Conservation (phyloP, 1,140 invertebrate genomes). For the Drosophila serrata region DNA sequence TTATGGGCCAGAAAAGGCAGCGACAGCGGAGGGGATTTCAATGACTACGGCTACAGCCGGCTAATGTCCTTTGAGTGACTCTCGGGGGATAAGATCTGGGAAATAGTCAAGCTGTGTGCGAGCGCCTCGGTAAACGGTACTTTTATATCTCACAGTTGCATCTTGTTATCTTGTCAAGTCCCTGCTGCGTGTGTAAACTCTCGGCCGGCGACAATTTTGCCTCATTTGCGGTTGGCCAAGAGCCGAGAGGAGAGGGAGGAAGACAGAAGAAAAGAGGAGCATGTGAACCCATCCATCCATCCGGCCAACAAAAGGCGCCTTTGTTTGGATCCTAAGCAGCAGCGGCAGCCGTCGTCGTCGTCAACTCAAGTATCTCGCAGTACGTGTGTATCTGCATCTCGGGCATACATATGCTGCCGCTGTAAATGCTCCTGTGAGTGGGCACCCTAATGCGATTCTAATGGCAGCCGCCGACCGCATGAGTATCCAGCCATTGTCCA, state of each 20-base stretch:
- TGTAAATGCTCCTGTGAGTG: conserved; percentile 65
- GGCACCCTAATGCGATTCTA: conserved; percentile 70
- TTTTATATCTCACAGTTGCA: conserved; percentile 63
- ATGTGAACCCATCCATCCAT: conserved; percentile 48
- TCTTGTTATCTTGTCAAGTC: conserved; percentile 62
- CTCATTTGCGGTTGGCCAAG: conserved; percentile 62
- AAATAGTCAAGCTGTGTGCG: conserved; percentile 59
- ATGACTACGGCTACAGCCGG: conserved; percentile 45
- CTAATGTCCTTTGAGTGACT: conserved; percentile 53
- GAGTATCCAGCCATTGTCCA: conserved; percentile 60
- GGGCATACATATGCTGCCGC: conserved; percentile 19
- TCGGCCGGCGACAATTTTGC: conserved; percentile 58
- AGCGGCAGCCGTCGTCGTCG: neutral
- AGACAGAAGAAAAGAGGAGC: neutral
- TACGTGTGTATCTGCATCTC: conserved; percentile 40
- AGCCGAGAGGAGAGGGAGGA: conserved; percentile 1
- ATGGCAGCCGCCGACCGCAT: conserved; percentile 49
- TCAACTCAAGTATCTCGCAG: conserved; percentile 32
- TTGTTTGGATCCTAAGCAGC: conserved; percentile 57
- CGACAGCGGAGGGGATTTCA: conserved; percentile 31
- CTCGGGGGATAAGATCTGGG: conserved; percentile 50
- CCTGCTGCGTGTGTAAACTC: conserved; percentile 41
- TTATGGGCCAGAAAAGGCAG: conserved; percentile 51
- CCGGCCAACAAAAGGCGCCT: conserved; percentile 58
- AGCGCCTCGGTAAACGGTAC: conserved; percentile 71